phyloP scores from a whole-genome alignment of 2,113 vertebrate genomes.

The Microcebus griseorufus region DNA sequence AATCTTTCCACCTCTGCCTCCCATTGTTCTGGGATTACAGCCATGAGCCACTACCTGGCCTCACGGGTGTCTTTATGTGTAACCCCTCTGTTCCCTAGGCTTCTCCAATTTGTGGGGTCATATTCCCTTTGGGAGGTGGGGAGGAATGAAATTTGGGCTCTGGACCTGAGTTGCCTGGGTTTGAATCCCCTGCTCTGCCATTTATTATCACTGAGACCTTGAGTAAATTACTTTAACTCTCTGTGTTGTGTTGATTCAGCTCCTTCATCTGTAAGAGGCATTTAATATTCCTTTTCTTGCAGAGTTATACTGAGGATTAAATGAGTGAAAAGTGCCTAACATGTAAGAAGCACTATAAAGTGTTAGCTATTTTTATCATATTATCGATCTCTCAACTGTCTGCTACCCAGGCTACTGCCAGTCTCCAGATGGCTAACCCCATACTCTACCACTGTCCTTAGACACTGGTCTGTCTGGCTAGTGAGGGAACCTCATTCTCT shows the following conservation, averaged over 20 bases:
- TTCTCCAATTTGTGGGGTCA: neutral
- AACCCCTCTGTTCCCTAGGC: neutral
- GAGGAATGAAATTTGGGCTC: neutral
- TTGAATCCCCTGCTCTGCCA: neutral
- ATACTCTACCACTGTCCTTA: neutral
- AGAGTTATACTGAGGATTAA: neutral
- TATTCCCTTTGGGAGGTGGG: neutral
- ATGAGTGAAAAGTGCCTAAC: slow-evolving; percentile 1
- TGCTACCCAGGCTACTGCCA: neutral
- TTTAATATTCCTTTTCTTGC: neutral
- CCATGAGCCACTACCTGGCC: no score
- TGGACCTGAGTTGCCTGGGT: neutral
- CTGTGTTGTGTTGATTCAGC: neutral
- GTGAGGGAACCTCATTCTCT: slow-evolving; percentile 9
- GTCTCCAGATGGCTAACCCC: neutral
- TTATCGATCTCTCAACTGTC: neutral
- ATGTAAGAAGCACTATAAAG: neutral
- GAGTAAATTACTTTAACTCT: neutral
- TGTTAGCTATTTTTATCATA: slow-evolving; percentile 28
- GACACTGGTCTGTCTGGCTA: neutral
- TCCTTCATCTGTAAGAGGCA: slow-evolving; percentile 5
- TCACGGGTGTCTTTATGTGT: neutral
- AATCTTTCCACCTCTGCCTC: no score
- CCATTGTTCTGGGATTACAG: no score
- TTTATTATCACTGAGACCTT: neutral